Conservation (phyloP, 2,888 invertebrate genomes). For the Camptogramma bilineatum region DNA sequence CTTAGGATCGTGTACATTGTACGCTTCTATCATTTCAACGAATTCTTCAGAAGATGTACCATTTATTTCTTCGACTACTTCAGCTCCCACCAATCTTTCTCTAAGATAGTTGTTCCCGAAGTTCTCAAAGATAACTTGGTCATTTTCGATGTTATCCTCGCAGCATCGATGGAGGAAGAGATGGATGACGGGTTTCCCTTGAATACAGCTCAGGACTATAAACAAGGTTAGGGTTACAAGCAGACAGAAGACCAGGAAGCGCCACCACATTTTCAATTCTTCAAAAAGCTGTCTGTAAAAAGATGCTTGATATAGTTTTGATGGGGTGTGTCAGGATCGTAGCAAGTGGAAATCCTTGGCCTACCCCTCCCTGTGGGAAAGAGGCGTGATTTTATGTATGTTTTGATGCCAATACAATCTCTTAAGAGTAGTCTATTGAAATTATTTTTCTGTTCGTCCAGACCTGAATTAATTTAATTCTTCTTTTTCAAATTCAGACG, state of each 20-base stretch:
- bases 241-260: conserved; percentile 71
- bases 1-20: conserved; percentile 54
- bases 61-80: conserved; percentile 53
- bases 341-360: too few species aligned
- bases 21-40: conserved; percentile 38
- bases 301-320: too few species aligned
- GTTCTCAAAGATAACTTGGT: conserved; percentile 70
- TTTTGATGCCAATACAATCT: too few species aligned
- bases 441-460: too few species aligned
- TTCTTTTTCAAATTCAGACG: too few species aligned
- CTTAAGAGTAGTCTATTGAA: too few species aligned
- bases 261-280: conserved; percentile 66
- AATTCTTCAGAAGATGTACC: conserved; percentile 47
- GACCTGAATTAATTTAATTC: too few species aligned
- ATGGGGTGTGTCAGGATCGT: too few species aligned
- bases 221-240: conserved; percentile 68
- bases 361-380: too few species aligned
- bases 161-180: conserved; percentile 72
- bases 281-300: not conserved
- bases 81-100: conserved; percentile 65
- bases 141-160: conserved; percentile 72
- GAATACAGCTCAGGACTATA: conserved; percentile 68
- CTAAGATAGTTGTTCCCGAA: conserved; percentile 69
- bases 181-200: conserved; percentile 67
- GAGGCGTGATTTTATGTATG: too few species aligned